Percentiles rank a stretch among this genome's conserved stretches.
phyloP scores from a whole-genome alignment of 2,888 invertebrate genomes.

The Lasiommata megera region DNA sequence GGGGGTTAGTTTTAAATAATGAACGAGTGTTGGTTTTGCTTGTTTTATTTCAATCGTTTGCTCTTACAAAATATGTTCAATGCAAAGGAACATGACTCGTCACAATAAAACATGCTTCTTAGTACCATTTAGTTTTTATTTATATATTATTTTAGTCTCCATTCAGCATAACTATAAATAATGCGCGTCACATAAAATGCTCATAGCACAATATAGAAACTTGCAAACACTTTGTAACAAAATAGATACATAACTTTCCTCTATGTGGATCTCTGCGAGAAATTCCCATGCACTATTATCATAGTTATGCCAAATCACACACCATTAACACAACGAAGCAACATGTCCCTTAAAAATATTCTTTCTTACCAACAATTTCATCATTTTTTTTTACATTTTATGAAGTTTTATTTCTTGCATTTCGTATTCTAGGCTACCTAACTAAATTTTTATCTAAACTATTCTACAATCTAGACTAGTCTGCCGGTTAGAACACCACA shows the following conservation, averaged over 20 bases:
- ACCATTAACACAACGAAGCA: constrained; percentile 80
- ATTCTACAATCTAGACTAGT: constrained; percentile 82
- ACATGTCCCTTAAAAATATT: constrained; percentile 84
- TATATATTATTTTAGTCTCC: constrained; percentile 79
- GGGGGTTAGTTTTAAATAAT: constrained; percentile 46
- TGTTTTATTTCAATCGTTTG: constrained; percentile 82
- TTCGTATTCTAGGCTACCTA: constrained; percentile 82
- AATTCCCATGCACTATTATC: constrained; percentile 72
- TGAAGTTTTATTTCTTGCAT: constrained; percentile 81
- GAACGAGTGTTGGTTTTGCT: constrained; percentile 75
- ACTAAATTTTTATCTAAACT: constrained; percentile 81
- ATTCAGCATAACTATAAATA: constrained; percentile 82
- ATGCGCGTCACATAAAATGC: constrained; percentile 81
- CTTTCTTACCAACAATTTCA: constrained; percentile 84
- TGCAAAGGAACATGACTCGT: constrained; percentile 82
- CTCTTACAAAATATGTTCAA: constrained; percentile 82
- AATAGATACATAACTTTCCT: constrained; percentile 80
- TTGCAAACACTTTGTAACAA: constrained; percentile 82
- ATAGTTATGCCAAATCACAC: constrained; percentile 81
- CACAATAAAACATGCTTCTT: constrained; percentile 81
- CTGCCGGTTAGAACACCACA: constrained; percentile 80
- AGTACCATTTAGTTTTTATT: constrained; percentile 80
- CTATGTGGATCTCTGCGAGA: constrained; percentile 75
- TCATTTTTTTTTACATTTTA: constrained; percentile 82
- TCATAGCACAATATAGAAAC: constrained; percentile 81